A percentile compares a stretch with the other conserved stretches of the same genome.
These are phyloP conservation scores for Sinocyclocheilus anophthalmus DNA, from an alignment of 2,113 vertebrate species.

Conservation along the genomic window DNA sequence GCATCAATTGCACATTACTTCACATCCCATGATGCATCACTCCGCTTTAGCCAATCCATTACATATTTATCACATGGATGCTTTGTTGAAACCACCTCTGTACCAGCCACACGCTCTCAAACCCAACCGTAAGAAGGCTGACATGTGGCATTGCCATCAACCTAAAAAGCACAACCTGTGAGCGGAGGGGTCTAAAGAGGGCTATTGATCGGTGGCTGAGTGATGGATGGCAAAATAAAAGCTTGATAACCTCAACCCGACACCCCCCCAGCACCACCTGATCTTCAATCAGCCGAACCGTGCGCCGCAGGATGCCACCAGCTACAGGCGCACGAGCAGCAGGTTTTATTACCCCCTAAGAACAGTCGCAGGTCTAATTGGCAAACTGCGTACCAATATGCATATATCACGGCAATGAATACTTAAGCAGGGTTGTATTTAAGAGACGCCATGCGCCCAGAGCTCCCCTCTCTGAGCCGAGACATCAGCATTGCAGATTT, in stretches of 20 bases:
- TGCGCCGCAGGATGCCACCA: conserved; percentile 11
- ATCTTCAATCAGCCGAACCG: conserved; percentile 46
- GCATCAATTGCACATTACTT: conserved; percentile 59
- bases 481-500: conserved; percentile 43
- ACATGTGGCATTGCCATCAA: conserved; percentile 46
- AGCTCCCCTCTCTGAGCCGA: conserved; percentile 28
- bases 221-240: conserved; percentile 64
- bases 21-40: conserved; percentile 51
- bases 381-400: conserved; percentile 50
- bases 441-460: conserved; percentile 31
- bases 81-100: conserved; percentile 33
- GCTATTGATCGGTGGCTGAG: conserved; percentile 58
- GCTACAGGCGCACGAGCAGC: conserved; percentile 21
- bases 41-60: conserved; percentile 57
- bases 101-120: background rate
- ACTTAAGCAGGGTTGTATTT: conserved; percentile 51
- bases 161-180: conserved; percentile 38
- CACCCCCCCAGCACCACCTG: conserved; percentile 9
- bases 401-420: conserved; percentile 51
- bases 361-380: conserved; percentile 52
- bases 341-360: conserved; percentile 10
- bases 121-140: background rate
- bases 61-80: conserved; percentile 49
- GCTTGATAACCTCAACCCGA: conserved; percentile 31
- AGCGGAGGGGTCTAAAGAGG: conserved; percentile 58